Conservation (phyloP, 2,888 invertebrate genomes). For the Tinea pellionella region DNA sequence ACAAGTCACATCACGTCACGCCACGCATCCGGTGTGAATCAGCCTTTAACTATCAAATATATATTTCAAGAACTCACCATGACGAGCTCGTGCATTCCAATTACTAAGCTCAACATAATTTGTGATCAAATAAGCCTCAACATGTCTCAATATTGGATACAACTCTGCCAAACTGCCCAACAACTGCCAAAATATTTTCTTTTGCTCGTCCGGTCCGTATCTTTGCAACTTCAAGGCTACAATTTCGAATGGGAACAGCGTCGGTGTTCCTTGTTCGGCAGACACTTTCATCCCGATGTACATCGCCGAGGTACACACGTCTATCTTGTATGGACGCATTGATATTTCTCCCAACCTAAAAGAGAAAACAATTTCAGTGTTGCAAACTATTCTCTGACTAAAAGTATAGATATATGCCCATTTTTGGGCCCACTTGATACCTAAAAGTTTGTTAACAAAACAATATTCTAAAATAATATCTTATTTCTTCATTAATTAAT, state of each 20-base stretch:
- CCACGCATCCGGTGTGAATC: too few species aligned
- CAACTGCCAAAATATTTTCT: slow-evolving; percentile 39
- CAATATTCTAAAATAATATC: too few species aligned
- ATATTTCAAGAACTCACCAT: slow-evolving; percentile 18
- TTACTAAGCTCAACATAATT: slow-evolving; percentile 4
- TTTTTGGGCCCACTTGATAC: too few species aligned
- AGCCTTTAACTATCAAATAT: too few species aligned
- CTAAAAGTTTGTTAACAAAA: too few species aligned
- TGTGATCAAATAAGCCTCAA: slow-evolving; percentile 16
- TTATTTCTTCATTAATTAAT: too few species aligned
- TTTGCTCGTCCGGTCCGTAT: slow-evolving; percentile 33
- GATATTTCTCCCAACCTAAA: neutral
- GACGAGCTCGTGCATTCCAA: slow-evolving; percentile 31
- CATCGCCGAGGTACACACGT: slow-evolving; percentile 35
- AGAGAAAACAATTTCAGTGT: too few species aligned
- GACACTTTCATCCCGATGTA: slow-evolving; percentile 25
- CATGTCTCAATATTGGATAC: slow-evolving; percentile 18
- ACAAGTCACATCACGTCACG: too few species aligned
- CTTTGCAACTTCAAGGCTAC: slow-evolving; percentile 15
- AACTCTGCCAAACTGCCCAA: slow-evolving; percentile 24
- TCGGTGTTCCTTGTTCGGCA: slow-evolving; percentile 9
- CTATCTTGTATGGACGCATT: slow-evolving; percentile 13
- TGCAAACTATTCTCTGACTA: too few species aligned
- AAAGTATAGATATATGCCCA: too few species aligned
- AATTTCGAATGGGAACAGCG: slow-evolving; percentile 21